These are phyloP conservation scores for Cerastis leucographa DNA, from an alignment of 2,888 invertebrate species.

Conservation along the genomic window DNA sequence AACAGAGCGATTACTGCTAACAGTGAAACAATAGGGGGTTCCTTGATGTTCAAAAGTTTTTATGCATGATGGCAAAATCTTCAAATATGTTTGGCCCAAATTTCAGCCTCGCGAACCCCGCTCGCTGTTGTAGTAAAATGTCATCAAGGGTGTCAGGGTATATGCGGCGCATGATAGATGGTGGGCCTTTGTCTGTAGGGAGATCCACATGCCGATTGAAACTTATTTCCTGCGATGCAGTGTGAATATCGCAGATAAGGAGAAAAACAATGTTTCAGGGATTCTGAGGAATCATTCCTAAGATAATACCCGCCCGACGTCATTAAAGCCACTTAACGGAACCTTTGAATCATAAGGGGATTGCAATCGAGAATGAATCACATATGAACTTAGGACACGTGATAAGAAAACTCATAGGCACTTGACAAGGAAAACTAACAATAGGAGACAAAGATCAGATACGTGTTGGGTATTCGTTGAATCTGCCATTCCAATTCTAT, in stretches of 20 bases:
- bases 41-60: not conserved
- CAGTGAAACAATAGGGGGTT: not conserved
- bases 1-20: not conserved
- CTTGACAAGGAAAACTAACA: slow-evolving; percentile 20
- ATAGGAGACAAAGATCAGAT: slow-evolving; percentile 19
- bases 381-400: slow-evolving; percentile 20
- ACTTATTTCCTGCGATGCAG: not conserved
- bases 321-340: slow-evolving; percentile 26
- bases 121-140: not conserved
- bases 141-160: not conserved
- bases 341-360: slow-evolving; percentile 48
- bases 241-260: slow-evolving; percentile 11
- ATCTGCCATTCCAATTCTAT: not conserved
- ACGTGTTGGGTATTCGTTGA: not conserved
- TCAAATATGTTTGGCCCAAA: not conserved
- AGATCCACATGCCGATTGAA: not conserved
- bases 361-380: slow-evolving; percentile 51
- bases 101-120: not conserved
- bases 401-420: slow-evolving; percentile 37
- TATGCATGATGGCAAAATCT: not conserved
- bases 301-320: not conserved
- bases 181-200: not conserved
- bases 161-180: not conserved
- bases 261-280: slow-evolving; percentile 1
- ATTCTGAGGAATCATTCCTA: not conserved